A percentile compares a stretch with the other conserved stretches of the same genome.
phyloP scores from a whole-genome alignment of 2,888 invertebrate species.

The Eledona agricola region DNA sequence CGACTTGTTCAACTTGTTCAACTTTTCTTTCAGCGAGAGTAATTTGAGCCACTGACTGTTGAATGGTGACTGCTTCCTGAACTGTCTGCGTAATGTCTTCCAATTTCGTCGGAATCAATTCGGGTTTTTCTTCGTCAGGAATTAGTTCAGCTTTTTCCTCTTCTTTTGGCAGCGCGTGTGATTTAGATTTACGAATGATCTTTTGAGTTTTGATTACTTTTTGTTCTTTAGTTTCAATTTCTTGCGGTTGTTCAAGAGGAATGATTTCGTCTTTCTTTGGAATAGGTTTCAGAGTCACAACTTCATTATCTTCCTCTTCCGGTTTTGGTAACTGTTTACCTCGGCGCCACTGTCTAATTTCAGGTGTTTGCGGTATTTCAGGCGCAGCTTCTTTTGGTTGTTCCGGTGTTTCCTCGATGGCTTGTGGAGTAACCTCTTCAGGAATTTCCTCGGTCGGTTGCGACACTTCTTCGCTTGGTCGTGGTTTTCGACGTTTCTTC shows the following conservation, averaged over 20 bases:
- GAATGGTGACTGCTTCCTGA: slow-evolving; percentile 51
- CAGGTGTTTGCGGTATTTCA: slow-evolving; percentile 35
- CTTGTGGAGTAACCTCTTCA: slow-evolving; percentile 34
- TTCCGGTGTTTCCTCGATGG: slow-evolving; percentile 41
- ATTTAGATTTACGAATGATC: slow-evolving; percentile 31
- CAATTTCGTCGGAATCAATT: slow-evolving; percentile 54
- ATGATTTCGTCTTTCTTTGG: slow-evolving; percentile 35
- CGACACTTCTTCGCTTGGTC: slow-evolving; percentile 48
- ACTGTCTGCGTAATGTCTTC: slow-evolving; percentile 52
- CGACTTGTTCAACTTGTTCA: slow-evolving; percentile 38
- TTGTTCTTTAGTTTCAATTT: slow-evolving; percentile 40
- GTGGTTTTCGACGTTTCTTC: slow-evolving; percentile 41
- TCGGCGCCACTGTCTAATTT: slow-evolving; percentile 41
- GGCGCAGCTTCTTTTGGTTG: slow-evolving; percentile 32
- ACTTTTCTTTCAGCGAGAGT: slow-evolving; percentile 59
- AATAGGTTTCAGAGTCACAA: slow-evolving; percentile 44
- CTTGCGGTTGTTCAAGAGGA: slow-evolving; percentile 29
- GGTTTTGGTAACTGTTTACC: slow-evolving; percentile 38
- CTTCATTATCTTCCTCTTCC: slow-evolving; percentile 41
- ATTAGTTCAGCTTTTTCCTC: slow-evolving; percentile 32
- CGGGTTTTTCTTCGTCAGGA: slow-evolving; percentile 46
- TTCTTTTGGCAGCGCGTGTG: slow-evolving; percentile 52
- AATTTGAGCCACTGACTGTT: slow-evolving; percentile 63
- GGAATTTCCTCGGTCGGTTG: slow-evolving; percentile 44
- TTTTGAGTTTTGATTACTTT: slow-evolving; percentile 30